Base-by-base conservation (phyloP, 2,113 vertebrate species). In the Myotis lucifugus region DNA sequence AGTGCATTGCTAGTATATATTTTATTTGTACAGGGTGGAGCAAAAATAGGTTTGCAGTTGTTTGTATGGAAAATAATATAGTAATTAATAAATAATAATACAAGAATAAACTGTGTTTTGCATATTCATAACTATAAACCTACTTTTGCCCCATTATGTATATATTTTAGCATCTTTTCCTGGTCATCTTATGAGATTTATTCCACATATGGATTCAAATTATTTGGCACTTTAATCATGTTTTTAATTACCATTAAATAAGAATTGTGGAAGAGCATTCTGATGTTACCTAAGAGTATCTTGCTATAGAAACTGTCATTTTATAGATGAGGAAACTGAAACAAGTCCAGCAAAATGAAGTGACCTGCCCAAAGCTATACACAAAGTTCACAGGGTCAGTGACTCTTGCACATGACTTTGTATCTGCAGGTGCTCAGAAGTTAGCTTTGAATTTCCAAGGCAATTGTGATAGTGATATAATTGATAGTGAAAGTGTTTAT, bases 261-360 rank as follows among this genome's bases (percentile, higher is more conserved):
- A 93, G 82, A 93, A 86, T 54, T 82, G 46, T 77, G 34, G 29
- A 84, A 88, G 85, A 92, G n/a, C 76, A 50, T 67, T 86, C 48
- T 88, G 27, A 48, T 82, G 94, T 2, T 85, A 34, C 86, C 54
- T 83, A 70, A 87, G 46, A 69, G 1, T 54, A 1, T 85, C 54
- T 67, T 66, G 48, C 56, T 69, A 0, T 82, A 70, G 50, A 84
- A 91, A 48, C 21, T 79, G 27, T 90, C 59, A 82, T 93, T 95
- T 67, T 82, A 21, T 76, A 82, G 70, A 76, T 82, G 40, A 50
- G 74, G 34, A 85, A 90, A 79, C 14, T 85, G 37, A 82, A 90
- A 59, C 56, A 59, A 59, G 14, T 32, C 64, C 50, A 67, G 74
- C 79, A 88, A 70, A 69, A 82, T 42, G 66, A 81, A 67, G 42